Conservation (phyloP, 2,113 vertebrate species). For the Prunella himalayana region DNA sequence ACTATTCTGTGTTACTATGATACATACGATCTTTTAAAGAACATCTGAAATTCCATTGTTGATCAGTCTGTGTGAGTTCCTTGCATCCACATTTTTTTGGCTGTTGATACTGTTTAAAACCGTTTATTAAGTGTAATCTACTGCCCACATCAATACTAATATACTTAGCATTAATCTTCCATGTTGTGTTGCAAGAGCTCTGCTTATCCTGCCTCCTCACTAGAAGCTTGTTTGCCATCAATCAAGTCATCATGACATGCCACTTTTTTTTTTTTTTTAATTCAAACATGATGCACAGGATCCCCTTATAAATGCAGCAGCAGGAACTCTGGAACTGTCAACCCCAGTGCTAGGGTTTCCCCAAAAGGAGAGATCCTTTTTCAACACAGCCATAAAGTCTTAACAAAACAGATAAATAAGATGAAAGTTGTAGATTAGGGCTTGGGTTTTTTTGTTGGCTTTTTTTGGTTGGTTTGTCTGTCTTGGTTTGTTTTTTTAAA, state of each 20-base stretch:
- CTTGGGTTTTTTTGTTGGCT: rapidly evolving
- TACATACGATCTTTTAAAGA: neutral
- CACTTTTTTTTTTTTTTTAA: neutral
- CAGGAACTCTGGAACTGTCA: neutral
- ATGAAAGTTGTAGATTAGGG: neutral
- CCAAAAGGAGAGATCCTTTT: neutral
- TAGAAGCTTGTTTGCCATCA: neutral
- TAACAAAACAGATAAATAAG: neutral
- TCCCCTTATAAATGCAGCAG: neutral
- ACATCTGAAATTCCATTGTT: neutral
- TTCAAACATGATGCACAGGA: neutral
- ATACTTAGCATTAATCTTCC: neutral
- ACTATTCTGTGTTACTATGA: neutral
- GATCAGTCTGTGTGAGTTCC: neutral
- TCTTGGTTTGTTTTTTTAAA: neutral
- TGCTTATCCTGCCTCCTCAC: neutral
- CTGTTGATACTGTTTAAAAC: neutral
- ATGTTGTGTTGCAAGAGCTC: neutral
- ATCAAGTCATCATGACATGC: neutral
- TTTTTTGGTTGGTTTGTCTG: neutral
- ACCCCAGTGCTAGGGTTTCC: rapidly evolving
- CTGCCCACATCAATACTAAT: neutral
- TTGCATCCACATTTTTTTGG: neutral
- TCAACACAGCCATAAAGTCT: neutral
- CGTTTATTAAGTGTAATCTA: slow-evolving; percentile 1